Conservation (phyloP, 2,113 vertebrate genomes). For the Leucoraja erinaceus region DNA sequence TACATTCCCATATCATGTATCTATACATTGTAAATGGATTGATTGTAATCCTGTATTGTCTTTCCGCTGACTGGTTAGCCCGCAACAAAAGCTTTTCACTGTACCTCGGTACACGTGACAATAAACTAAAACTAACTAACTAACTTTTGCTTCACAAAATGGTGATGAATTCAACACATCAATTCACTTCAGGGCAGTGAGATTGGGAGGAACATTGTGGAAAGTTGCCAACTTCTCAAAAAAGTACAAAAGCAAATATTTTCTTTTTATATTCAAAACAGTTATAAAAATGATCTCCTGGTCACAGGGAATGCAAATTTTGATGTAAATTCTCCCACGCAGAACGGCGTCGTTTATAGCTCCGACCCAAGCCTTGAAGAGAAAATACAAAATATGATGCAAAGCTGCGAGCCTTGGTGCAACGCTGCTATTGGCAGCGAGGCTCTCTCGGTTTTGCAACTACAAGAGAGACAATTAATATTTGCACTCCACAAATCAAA, state of each 20-base stretch:
- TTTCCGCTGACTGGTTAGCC: too few relatives aligned
- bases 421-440: background rate
- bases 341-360: background rate
- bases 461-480: background rate
- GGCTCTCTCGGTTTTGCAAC: background rate
- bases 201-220: background rate
- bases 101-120: too few relatives aligned
- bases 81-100: too few relatives aligned
- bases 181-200: background rate
- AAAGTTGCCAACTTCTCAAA: background rate
- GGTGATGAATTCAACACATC: background rate
- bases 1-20: too few relatives aligned
- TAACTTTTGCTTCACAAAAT: background rate
- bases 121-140: too few relatives aligned
- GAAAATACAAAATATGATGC: background rate
- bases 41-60: too few relatives aligned
- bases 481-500: background rate
- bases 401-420: background rate
- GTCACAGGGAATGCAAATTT: conserved; percentile 9
- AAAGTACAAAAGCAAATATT: background rate
- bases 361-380: background rate
- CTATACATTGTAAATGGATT: too few relatives aligned
- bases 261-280: background rate
- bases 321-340: background rate
- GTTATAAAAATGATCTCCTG: background rate